Percentiles rank a stretch among this genome's conserved stretches.
Conservation (phyloP, 2,797 vertebrate genomes). For the Sebastes aleutianus region DNA sequence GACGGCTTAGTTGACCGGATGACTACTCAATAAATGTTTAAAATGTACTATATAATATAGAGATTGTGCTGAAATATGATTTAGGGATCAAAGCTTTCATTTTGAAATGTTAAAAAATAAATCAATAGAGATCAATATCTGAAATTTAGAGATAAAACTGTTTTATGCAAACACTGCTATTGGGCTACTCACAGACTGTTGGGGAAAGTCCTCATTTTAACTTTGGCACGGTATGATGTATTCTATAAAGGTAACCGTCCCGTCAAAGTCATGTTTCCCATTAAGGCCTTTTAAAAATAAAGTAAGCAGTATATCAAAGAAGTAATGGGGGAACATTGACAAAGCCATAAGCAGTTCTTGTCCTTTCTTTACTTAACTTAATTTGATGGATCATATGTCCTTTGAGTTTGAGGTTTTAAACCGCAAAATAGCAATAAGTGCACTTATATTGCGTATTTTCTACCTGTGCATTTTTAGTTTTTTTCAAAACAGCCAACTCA, state of each 20-base stretch:
- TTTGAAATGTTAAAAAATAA: not conserved
- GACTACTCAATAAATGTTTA: not conserved
- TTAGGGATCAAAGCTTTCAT: not conserved
- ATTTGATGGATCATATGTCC: slow-evolving; percentile 28
- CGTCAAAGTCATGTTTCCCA: slow-evolving; percentile 46
- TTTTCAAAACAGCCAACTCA: not conserved
- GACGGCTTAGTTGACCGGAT: no score
- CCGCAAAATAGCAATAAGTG: not conserved
- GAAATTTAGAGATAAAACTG: not conserved
- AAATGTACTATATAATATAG: not conserved
- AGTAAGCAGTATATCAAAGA: slow-evolving; percentile 39
- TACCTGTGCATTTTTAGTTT: not conserved
- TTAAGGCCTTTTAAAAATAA: slow-evolving; percentile 47
- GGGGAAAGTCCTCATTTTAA: not conserved
- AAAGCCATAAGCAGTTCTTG: slow-evolving; percentile 10
- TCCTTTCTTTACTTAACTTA: slow-evolving; percentile 34
- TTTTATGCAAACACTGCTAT: not conserved
- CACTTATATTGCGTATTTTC: not conserved
- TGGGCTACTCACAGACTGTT: not conserved
- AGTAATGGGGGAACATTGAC: slow-evolving; percentile 28
- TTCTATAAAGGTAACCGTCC: slow-evolving; percentile 10
- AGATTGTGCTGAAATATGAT: not conserved
- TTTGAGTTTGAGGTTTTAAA: slow-evolving; percentile 4
- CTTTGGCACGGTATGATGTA: slow-evolving; percentile 16
- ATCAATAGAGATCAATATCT: not conserved